Evolutionary conservation across 1,140 invertebrate genomes (phyloP), one percentile per base, ranked within the genome.

Genomic region (Eulimnadia texana): DNA sequence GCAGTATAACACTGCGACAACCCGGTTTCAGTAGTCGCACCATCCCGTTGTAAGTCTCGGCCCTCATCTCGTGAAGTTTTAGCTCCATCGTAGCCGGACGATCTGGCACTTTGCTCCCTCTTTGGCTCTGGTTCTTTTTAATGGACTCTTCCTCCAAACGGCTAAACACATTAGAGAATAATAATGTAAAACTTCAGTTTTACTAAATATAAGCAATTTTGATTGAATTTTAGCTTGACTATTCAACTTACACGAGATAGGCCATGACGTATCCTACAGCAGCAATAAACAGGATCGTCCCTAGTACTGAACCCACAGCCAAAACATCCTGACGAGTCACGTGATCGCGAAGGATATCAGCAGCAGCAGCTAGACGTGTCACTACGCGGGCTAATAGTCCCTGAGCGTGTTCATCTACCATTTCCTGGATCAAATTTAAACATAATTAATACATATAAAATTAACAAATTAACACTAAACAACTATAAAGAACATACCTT

Each of bases 11-110:
- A 0, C 94, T 97, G 19, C 95, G 78, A 70, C 92, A 97, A 0
- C 95, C 95, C 0, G 95, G 94, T 71, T 97, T 96, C 47, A 97
- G 76, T 53, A 98, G 73, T 51, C 90, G 80, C 25, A 98, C 87
- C 61, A 99, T 79, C 42, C 90, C 93, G 73, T 94, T 93, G 70
- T 96, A 98, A 60, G 93, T 95, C 76, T 97, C 93, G 16, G 88
- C 88, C 50, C 91, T 76, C 58, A 98, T 76, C 73, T 98, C 95
- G 71, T 98, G 92, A 42, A 99, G 76, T 59, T 83, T 80, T 22
- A 94, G 73, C 71, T 88, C 85, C 0, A 53, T 63, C n/a, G 65
- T 53, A 19, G 58, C 63, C 79, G 78, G 28, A 74, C 70, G 3
- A 69, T 66, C 0, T 23, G 27, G 60, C 11, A 29, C 58, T 60